phyloP scores from a whole-genome alignment of 2,113 vertebrate genomes.

The Macroglossus sobrinus region DNA sequence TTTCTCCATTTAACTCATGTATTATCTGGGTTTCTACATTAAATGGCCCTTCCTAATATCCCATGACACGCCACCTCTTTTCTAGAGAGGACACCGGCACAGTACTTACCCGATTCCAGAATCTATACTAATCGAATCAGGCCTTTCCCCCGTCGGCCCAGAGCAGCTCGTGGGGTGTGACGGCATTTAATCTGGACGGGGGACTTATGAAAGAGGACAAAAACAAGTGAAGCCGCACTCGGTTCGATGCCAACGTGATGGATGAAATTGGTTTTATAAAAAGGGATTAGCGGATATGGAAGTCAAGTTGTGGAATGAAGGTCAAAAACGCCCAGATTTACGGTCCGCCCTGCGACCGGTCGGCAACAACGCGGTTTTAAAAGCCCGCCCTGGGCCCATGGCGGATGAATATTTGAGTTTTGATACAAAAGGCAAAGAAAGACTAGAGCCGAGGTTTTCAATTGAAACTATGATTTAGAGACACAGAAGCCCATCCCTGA shows the following conservation, averaged over 20 bases:
- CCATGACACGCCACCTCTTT: constrained; percentile 85
- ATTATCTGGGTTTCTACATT: constrained; percentile 90
- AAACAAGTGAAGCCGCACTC: constrained; percentile 83
- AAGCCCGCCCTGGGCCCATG: background rate
- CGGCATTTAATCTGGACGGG: constrained; percentile 88
- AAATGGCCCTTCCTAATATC: constrained; percentile 89
- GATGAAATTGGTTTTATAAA: constrained; percentile 85
- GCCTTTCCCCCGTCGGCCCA: constrained; percentile 73
- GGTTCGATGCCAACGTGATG: constrained; percentile 76
- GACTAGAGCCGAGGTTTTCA: background rate
- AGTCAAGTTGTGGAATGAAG: constrained; percentile 77
- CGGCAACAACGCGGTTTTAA: background rate
- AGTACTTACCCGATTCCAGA: constrained; percentile 83
- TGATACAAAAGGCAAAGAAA: constrained; percentile 6
- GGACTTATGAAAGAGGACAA: constrained; percentile 82
- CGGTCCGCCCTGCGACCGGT: background rate
- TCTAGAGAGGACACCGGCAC: constrained; percentile 83
- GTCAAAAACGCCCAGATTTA: constrained; percentile 73
- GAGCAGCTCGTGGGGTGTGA: constrained; percentile 78
- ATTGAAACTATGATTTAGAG: constrained; percentile 38
- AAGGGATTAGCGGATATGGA: constrained; percentile 82
- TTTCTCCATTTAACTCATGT: constrained; percentile 88
- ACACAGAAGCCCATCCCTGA: background rate
- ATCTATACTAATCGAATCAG: constrained; percentile 86
- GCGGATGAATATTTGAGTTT: constrained; percentile 4